Evolutionary conservation across 2,113 vertebrate genomes (phyloP).

Genomic region (Brienomyrus brachyistius): DNA sequence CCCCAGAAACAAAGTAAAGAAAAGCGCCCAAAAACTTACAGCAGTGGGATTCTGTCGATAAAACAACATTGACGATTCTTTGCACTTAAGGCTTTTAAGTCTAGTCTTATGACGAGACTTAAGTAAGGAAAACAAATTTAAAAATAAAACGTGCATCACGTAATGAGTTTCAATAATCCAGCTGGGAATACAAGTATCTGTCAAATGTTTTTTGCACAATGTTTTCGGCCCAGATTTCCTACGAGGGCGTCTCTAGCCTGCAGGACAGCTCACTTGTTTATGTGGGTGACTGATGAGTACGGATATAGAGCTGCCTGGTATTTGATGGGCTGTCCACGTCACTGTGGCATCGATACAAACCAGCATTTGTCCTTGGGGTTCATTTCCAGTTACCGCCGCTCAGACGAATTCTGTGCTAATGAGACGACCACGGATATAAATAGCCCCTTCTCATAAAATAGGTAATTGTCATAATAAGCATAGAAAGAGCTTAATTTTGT

Average conservation of each 20-base stretch:
- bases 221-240: slow-evolving; percentile 5
- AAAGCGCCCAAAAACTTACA: background rate
- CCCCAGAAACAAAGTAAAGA: background rate
- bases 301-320: background rate
- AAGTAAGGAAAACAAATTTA: background rate
- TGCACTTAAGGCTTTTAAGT: background rate
- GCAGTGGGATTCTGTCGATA: background rate
- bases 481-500: background rate
- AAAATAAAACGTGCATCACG: background rate
- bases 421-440: background rate
- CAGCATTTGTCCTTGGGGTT: background rate
- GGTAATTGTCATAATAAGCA: background rate
- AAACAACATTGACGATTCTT: background rate
- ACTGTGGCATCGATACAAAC: background rate
- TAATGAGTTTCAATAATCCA: background rate
- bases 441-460: background rate
- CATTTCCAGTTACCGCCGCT: background rate
- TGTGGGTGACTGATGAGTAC: slow-evolving; percentile 16
- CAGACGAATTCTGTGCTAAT: background rate
- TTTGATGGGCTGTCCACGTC: background rate
- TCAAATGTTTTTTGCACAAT: slow-evolving; percentile 9
- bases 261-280: slow-evolving; percentile 1
- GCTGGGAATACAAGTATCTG: slow-evolving; percentile 8
- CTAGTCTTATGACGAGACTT: background rate
- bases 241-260: slow-evolving; percentile 6